Evolutionary conservation across 1,140 invertebrate species (phyloP).

Genomic region (Drosophila erecta): DNA sequence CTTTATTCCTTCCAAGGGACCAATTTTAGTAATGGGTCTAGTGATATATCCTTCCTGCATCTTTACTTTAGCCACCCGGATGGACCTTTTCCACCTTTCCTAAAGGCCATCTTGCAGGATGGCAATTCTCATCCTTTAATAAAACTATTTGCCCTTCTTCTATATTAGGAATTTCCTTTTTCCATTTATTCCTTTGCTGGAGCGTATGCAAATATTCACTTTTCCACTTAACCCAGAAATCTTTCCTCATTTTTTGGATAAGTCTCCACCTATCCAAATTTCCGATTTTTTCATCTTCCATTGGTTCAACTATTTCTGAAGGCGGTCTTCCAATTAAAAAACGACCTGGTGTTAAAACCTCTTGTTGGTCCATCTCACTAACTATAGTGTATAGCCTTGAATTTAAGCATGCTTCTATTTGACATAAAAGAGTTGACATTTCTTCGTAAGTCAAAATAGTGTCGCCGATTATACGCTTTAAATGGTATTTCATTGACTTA

Average conservation of each 20-base stretch:
- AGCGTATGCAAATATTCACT: neutral
- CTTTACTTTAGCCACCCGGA: neutral
- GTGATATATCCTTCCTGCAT: neutral
- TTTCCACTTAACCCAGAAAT: slow-evolving; percentile 1
- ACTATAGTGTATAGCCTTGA: too few species aligned
- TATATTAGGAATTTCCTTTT: neutral
- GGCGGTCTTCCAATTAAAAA: too few species aligned
- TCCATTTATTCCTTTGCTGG: slow-evolving; percentile 1
- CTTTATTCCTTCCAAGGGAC: neutral
- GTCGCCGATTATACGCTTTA: too few species aligned
- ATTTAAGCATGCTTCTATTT: too few species aligned
- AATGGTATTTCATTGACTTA: too few species aligned
- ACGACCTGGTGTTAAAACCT: too few species aligned
- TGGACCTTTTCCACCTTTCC: neutral
- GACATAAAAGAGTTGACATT: too few species aligned
- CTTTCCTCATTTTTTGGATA: neutral
- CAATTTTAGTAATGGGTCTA: neutral
- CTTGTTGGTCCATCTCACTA: too few species aligned
- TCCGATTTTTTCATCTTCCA: too few species aligned
- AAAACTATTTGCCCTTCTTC: neutral
- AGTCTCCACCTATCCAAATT: slow-evolving; percentile 1
- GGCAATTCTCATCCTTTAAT: neutral
- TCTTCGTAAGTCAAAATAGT: too few species aligned
- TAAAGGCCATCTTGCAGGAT: neutral
- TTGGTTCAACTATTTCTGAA: too few species aligned